Conservation (phyloP, 2,888 invertebrate species). For the Chymomyza amoena region DNA sequence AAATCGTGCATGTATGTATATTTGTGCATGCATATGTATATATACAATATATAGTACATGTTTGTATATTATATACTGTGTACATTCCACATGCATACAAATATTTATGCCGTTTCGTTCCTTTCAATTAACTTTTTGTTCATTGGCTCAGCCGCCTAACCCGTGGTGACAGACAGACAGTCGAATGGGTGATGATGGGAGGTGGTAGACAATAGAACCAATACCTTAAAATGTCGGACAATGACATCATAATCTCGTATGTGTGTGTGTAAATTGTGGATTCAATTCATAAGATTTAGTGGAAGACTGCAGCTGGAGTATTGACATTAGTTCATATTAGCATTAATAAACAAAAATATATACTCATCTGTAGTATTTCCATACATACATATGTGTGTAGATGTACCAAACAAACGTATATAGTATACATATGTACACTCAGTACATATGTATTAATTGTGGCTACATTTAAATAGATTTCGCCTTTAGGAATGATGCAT, state of each 20-base stretch:
- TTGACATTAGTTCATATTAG: not conserved
- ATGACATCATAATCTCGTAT: not conserved
- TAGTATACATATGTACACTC: not conserved
- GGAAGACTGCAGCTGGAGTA: not conserved
- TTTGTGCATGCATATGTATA: conserved; percentile 19
- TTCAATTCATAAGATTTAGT: not conserved
- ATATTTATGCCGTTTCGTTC: not conserved
- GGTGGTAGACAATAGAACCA: not conserved
- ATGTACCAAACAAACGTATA: not conserved
- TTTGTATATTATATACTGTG: not conserved
- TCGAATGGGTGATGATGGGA: not conserved
- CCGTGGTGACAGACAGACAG: not conserved
- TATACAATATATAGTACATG: not conserved
- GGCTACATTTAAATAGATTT: not conserved
- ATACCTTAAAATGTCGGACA: not conserved
- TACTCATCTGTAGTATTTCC: too few relatives aligned
- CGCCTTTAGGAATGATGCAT: not conserved
- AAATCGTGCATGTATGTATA: not conserved
- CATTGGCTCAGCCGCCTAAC: not conserved
- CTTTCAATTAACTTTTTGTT: not conserved
- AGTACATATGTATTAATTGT: not conserved
- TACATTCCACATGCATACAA: not conserved
- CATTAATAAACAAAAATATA: not conserved
- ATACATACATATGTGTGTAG: too few relatives aligned
- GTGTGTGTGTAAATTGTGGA: not conserved